Evolutionary conservation across 1,140 invertebrate genomes (phyloP).

Genomic region (Bombyx mori): ASM3026992v2 NC_085129.1:7426001-7426500

Average conservation of each 20-base stretch:
- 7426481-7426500: slow-evolving; percentile 40
- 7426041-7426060: no score
- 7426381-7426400: slow-evolving; percentile 21
- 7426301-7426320: slow-evolving; percentile 33
- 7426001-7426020: no score
- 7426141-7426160: slow-evolving; percentile 2
- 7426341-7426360: slow-evolving; percentile 45
- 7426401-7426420: slow-evolving; percentile 21
- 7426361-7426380: slow-evolving; percentile 28
- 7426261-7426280: slow-evolving; percentile 50
- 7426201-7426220: slow-evolving; percentile 5
- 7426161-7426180: neutral
- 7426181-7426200: neutral
- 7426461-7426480: slow-evolving; percentile 39
- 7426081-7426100: slow-evolving; percentile 5
- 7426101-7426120: slow-evolving; percentile 4
- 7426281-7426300: slow-evolving; percentile 53
- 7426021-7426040: no score
- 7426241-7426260: slow-evolving; percentile 56
- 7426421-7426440: slow-evolving; percentile 30
- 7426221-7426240: slow-evolving; percentile 47
- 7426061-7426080: neutral
- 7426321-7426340: slow-evolving; percentile 33
- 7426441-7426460: slow-evolving; percentile 25
- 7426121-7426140: slow-evolving; percentile 11